These are phyloP conservation scores for Drosophila parvula DNA, from an alignment of 1,140 invertebrate genomes.

Conservation along the genomic window DNA sequence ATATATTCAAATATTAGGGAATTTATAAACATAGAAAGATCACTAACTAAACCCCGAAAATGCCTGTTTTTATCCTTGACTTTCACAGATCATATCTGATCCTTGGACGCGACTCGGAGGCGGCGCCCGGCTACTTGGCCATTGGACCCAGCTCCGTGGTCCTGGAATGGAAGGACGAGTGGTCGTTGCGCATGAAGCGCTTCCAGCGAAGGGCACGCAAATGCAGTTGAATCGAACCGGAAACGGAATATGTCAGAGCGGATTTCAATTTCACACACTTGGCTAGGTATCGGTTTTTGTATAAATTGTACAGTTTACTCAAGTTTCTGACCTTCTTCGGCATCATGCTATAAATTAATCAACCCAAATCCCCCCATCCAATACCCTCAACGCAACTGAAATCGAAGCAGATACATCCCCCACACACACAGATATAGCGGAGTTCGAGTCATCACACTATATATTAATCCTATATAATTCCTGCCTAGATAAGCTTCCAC, in stretches of 20 bases:
- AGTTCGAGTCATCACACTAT: constrained; percentile 11
- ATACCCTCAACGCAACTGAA: not conserved
- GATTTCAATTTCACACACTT: constrained; percentile 84
- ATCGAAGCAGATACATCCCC: not conserved
- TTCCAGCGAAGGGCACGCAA: constrained; percentile 91
- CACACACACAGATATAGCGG: not conserved
- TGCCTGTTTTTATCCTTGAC: constrained; percentile 4
- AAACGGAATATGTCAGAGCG: constrained; percentile 84
- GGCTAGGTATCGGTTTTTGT: constrained; percentile 84
- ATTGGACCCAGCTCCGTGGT: constrained; percentile 94
- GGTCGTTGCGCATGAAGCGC: constrained; percentile 95
- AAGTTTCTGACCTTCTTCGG: constrained; percentile 84
- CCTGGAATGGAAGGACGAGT: constrained; percentile 97
- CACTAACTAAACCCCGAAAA: not conserved
- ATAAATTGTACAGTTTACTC: constrained; percentile 84
- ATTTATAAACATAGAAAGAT: no score
- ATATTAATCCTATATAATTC: constrained; percentile 19
- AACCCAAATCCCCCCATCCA: not conserved
- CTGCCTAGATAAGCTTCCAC: constrained; percentile 37
- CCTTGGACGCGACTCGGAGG: constrained; percentile 91
- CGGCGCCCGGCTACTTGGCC: constrained; percentile 89
- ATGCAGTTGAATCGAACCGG: constrained; percentile 85
- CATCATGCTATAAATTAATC: constrained; percentile 80
- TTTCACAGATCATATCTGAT: constrained; percentile 92
- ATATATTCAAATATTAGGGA: no score